These are phyloP conservation scores for Pelobates fuscus DNA, from an alignment of 2,113 vertebrate species.

Conservation along the genomic window DNA sequence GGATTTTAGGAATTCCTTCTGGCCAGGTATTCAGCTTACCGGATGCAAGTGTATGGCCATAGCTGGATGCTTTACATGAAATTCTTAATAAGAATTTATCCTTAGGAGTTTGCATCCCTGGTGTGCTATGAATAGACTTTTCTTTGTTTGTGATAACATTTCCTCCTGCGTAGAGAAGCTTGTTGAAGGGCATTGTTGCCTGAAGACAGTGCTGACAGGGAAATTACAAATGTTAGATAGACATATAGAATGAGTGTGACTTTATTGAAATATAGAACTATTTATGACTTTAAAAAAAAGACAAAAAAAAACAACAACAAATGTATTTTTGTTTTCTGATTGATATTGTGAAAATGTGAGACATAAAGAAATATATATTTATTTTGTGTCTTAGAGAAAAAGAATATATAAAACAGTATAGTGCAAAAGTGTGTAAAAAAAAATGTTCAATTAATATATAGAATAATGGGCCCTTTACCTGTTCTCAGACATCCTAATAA, in stretches of 20 bases:
- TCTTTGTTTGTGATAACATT: slow-evolving; percentile 25
- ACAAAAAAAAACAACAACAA: too few relatives aligned
- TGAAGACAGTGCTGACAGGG: slow-evolving; percentile 5
- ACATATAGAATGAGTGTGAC: slow-evolving; percentile 8
- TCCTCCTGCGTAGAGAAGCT: not conserved
- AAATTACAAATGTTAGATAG: slow-evolving; percentile 21
- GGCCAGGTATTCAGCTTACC: slow-evolving; percentile 33
- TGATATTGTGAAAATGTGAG: too few relatives aligned
- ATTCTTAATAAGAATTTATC: slow-evolving; percentile 19
- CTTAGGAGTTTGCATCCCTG: slow-evolving; percentile 22
- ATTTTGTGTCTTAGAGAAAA: too few relatives aligned
- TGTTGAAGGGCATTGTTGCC: slow-evolving; percentile 19
- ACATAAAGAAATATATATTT: too few relatives aligned
- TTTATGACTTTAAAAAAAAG: not conserved
- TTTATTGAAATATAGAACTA: not conserved
- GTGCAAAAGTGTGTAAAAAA: too few relatives aligned
- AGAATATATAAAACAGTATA: too few relatives aligned
- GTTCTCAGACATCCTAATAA: too few relatives aligned
- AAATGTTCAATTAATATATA: too few relatives aligned
- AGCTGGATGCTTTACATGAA: slow-evolving; percentile 19
- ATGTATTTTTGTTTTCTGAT: too few relatives aligned
- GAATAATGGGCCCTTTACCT: too few relatives aligned
- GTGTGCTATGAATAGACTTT: slow-evolving; percentile 34
- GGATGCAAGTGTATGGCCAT: not conserved
- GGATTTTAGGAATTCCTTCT: slow-evolving; percentile 35